Evolutionary conservation across 2,888 invertebrate species (phyloP).

Genomic region (Metalampra italica): DNA sequence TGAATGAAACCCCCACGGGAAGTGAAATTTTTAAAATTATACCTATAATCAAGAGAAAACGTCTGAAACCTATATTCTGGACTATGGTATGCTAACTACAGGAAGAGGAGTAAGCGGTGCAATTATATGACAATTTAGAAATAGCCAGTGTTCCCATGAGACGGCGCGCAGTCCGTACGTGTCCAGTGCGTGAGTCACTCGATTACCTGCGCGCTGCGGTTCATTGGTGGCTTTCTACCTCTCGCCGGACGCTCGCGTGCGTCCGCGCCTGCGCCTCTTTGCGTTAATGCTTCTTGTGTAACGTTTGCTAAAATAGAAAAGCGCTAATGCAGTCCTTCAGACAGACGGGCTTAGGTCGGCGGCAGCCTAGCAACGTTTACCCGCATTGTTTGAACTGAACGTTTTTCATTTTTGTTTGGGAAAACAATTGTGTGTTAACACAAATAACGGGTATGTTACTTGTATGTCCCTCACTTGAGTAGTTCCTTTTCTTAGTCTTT

Average conservation of each 20-base stretch:
- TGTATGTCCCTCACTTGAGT: no score
- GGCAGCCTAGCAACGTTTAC: not conserved
- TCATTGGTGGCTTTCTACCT: constrained; percentile 58
- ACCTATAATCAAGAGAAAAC: constrained; percentile 17
- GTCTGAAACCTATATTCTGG: constrained; percentile 21
- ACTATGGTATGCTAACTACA: constrained; percentile 30
- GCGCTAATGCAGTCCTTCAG: constrained; percentile 37
- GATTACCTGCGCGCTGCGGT: constrained; percentile 34
- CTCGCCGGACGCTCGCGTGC: constrained; percentile 44
- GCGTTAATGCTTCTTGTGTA: constrained; percentile 54
- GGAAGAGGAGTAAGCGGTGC: constrained; percentile 34
- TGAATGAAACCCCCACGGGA: constrained; percentile 18
- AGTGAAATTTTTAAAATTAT: constrained; percentile 26
- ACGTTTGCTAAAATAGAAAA: constrained; percentile 67
- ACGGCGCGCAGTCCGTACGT: constrained; percentile 20
- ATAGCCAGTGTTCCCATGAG: constrained; percentile 37
- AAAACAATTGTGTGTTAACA: no score
- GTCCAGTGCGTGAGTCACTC: constrained; percentile 58
- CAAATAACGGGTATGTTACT: no score
- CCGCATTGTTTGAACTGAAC: no score
- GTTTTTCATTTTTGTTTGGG: no score
- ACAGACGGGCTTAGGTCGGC: constrained; percentile 6
- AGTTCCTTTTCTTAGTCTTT: no score
- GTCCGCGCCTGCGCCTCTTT: constrained; percentile 26
- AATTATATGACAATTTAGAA: constrained; percentile 57